These are phyloP conservation scores for Pogonocichla stellata DNA, from an alignment of 2,113 vertebrate genomes.

Conservation along the genomic window DNA sequence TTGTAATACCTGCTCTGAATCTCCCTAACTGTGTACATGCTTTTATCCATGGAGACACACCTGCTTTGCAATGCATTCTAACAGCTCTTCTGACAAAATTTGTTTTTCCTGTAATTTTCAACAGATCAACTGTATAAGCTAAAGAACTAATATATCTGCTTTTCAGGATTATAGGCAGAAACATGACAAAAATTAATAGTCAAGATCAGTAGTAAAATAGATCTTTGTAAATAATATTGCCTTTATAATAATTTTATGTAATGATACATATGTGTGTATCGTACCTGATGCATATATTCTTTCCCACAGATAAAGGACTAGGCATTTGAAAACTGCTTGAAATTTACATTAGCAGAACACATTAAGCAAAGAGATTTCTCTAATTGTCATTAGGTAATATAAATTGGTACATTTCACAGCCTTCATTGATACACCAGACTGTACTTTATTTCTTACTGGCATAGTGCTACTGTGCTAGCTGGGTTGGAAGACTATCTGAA, in stretches of 20 bases:
- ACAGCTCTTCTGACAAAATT: background rate
- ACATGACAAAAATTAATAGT: background rate
- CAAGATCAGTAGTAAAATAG: background rate
- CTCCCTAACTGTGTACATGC: background rate
- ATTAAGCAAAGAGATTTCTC: slow-evolving; percentile 15
- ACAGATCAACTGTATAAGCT: background rate
- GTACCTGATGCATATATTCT: background rate
- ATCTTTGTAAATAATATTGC: background rate
- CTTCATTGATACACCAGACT: slow-evolving; percentile 3
- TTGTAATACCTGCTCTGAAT: background rate
- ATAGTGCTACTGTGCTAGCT: background rate
- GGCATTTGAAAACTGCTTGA: background rate
- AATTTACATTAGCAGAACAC: background rate
- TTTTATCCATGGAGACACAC: background rate
- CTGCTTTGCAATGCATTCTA: background rate
- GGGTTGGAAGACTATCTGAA: background rate
- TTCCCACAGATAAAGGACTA: background rate
- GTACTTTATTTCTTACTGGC: background rate
- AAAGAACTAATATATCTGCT: background rate
- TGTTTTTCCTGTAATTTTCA: background rate
- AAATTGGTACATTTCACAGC: slow-evolving; percentile 31
- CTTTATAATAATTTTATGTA: background rate
- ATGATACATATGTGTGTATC: background rate
- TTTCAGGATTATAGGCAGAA: background rate
- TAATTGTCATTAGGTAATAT: slow-evolving; percentile 20